Evolutionary conservation across 2,888 invertebrate species (phyloP).

Genomic region (Tetheella fluctuosa): DNA sequence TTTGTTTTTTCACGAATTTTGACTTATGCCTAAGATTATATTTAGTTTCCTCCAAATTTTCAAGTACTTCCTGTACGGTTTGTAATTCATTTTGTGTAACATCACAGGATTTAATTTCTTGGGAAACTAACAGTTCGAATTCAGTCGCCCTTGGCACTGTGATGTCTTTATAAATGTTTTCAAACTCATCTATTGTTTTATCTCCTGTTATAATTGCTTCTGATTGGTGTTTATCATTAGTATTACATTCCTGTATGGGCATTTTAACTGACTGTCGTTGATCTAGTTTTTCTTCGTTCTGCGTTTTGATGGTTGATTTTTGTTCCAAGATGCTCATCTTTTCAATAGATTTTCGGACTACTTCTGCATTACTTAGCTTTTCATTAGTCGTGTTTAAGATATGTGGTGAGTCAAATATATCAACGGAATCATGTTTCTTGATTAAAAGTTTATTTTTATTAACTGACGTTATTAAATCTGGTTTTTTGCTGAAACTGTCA

Average conservation of each 20-base stretch:
- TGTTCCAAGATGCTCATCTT: slow-evolving; percentile 41
- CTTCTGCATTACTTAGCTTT: slow-evolving; percentile 34
- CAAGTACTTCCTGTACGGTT: slow-evolving; percentile 18
- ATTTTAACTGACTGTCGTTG: slow-evolving; percentile 22
- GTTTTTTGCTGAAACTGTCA: slow-evolving; percentile 54
- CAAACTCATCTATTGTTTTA: slow-evolving; percentile 70
- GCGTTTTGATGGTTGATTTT: slow-evolving; percentile 28
- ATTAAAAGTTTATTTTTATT: slow-evolving; percentile 39
- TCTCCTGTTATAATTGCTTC: slow-evolving; percentile 29
- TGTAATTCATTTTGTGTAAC: slow-evolving; percentile 24
- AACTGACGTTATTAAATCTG: slow-evolving; percentile 44
- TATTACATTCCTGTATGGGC: slow-evolving; percentile 16
- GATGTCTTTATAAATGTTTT: slow-evolving; percentile 69
- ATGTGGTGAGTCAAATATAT: slow-evolving; percentile 59
- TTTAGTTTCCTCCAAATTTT: slow-evolving; percentile 37
- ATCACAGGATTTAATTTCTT: slow-evolving; percentile 32
- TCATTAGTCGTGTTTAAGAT: slow-evolving; percentile 13
- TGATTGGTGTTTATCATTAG: slow-evolving; percentile 14
- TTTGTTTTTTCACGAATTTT: slow-evolving; percentile 23
- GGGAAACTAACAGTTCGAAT: slow-evolving; percentile 62
- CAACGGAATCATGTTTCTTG: slow-evolving; percentile 61
- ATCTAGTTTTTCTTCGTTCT: slow-evolving; percentile 31
- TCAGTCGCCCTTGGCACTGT: slow-evolving; percentile 64
- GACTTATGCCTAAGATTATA: slow-evolving; percentile 63
- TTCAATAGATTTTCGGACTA: slow-evolving; percentile 45